phyloP scores from a whole-genome alignment of 2,888 invertebrate genomes.

The Cactoblastis cactorum region DNA sequence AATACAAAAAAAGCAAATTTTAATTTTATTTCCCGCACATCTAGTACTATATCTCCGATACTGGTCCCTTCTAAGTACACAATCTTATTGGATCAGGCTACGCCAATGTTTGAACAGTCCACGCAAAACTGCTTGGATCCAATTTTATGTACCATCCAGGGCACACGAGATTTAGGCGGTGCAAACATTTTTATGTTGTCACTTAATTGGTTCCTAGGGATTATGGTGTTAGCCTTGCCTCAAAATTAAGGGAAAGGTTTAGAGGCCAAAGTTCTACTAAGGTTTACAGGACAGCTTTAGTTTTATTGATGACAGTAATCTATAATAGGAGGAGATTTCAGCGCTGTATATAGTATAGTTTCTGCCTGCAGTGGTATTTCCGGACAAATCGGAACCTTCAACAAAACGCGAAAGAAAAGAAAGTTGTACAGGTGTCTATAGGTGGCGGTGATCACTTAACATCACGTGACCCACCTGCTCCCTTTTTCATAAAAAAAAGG shows the following conservation, averaged over 20 bases:
- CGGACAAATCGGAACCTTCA: too few relatives aligned
- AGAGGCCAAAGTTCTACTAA: not conserved
- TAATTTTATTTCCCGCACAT: slow-evolving; percentile 4
- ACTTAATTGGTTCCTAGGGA: slow-evolving; percentile 2
- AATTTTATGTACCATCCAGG: slow-evolving; percentile 49
- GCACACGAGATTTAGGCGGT: slow-evolving; percentile 42
- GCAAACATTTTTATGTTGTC: slow-evolving; percentile 14
- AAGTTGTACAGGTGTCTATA: too few relatives aligned
- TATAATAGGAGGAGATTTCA: too few relatives aligned
- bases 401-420: too few relatives aligned
- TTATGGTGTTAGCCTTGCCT: not conserved
- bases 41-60: slow-evolving; percentile 29
- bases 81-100: slow-evolving; percentile 61
- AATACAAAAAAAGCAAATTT: too few relatives aligned
- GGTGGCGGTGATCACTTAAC: too few relatives aligned
- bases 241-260: not conserved
- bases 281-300: too few relatives aligned
- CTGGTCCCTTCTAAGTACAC: slow-evolving; percentile 49
- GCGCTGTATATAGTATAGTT: too few relatives aligned
- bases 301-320: too few relatives aligned
- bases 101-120: slow-evolving; percentile 50
- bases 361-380: too few relatives aligned
- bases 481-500: too few relatives aligned
- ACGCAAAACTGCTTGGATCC: slow-evolving; percentile 51
- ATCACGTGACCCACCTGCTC: too few relatives aligned